Conservation (phyloP, 2,113 vertebrate species). For the Apus apus region DNA sequence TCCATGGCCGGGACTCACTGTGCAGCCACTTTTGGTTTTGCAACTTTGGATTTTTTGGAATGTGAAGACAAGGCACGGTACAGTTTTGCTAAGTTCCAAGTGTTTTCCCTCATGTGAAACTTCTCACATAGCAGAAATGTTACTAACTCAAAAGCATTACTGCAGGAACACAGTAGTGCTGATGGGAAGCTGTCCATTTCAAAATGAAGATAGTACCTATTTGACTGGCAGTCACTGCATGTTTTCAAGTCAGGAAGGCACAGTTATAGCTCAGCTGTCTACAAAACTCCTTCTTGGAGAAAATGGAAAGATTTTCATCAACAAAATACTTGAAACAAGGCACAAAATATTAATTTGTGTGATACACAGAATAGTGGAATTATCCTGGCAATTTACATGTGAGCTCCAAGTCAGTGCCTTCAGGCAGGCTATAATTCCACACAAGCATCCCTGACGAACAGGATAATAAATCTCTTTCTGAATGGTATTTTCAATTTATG, state of each 20-base stretch:
- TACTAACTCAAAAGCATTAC: background rate
- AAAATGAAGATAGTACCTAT: background rate
- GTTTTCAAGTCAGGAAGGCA: background rate
- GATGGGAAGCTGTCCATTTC: background rate
- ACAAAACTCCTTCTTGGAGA: background rate
- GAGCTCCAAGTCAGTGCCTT: conserved; percentile 46
- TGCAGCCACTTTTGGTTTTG: background rate
- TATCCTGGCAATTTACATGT: conserved; percentile 40
- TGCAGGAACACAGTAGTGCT: background rate
- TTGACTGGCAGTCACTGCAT: background rate
- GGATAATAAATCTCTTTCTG: conserved; percentile 33
- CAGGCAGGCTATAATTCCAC: conserved; percentile 19
- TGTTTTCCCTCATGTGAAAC: background rate
- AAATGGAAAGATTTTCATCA: background rate
- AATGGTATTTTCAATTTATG: background rate
- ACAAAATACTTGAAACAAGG: background rate
- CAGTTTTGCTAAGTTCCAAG: background rate
- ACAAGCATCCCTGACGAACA: conserved; percentile 4
- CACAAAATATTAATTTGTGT: background rate
- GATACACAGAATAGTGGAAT: background rate
- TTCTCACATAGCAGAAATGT: background rate
- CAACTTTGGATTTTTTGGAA: background rate
- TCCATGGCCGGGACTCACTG: fast-evolving
- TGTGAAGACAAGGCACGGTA: background rate
- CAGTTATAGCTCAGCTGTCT: background rate